Evolutionary conservation across 2,888 invertebrate species (phyloP).

Genomic region (Gerosis bhagava): DNA sequence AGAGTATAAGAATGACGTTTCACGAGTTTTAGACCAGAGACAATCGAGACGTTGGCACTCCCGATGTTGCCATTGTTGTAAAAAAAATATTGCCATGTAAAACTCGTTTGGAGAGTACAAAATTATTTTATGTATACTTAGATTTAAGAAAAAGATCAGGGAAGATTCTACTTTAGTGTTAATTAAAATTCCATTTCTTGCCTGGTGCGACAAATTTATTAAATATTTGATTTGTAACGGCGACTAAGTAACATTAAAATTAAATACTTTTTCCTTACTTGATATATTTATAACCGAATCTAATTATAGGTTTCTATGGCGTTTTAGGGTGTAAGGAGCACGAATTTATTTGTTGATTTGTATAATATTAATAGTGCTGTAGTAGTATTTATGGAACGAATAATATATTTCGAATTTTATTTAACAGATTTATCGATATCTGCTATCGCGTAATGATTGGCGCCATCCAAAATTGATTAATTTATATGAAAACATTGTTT

Average conservation of each 20-base stretch:
- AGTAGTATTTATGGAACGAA: constrained; percentile 57
- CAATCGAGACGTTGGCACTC: constrained; percentile 41
- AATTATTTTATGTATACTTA: constrained; percentile 81
- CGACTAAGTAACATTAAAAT: constrained; percentile 34
- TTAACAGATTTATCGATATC: constrained; percentile 41
- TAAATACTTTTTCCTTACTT: constrained; percentile 24
- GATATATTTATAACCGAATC: constrained; percentile 46
- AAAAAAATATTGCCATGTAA: constrained; percentile 72
- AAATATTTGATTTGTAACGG: constrained; percentile 42
- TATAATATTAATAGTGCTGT: constrained; percentile 64
- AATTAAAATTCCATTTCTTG: constrained; percentile 69
- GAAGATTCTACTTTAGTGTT: constrained; percentile 63
- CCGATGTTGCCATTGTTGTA: constrained; percentile 69
- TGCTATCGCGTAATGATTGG: constrained; percentile 47
- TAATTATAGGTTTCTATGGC: constrained; percentile 57
- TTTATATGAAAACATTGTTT: too few species aligned
- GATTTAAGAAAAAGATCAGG: constrained; percentile 79
- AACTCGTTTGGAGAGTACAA: constrained; percentile 80
- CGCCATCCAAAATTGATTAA: constrained; percentile 57
- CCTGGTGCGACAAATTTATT: constrained; percentile 65
- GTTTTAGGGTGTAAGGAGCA: constrained; percentile 75
- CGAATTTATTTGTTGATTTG: constrained; percentile 81
- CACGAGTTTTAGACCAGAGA: constrained; percentile 37
- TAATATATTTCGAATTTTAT: constrained; percentile 68
- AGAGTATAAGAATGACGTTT: constrained; percentile 28